These are phyloP conservation scores for Tricholauxania praeusta DNA, from an alignment of 2,888 invertebrate genomes.

Conservation along the genomic window DNA sequence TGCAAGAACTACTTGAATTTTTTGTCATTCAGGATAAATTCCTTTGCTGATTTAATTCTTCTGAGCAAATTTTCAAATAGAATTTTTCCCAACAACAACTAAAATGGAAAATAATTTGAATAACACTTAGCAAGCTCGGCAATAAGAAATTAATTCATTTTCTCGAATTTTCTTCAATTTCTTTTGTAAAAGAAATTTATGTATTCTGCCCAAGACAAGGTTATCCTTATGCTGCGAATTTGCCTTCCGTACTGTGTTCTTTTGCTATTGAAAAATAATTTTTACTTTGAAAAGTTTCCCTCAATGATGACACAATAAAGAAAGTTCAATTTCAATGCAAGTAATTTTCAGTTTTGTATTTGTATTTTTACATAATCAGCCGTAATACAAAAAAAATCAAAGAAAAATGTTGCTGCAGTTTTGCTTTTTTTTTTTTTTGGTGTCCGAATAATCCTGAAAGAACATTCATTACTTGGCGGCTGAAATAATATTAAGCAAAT, in stretches of 20 bases:
- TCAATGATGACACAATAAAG: background rate
- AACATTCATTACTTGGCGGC: background rate
- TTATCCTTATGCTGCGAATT: no score
- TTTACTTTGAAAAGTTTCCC: background rate
- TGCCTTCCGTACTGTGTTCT: background rate
- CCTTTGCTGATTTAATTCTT: background rate
- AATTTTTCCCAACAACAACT: conserved; percentile 4
- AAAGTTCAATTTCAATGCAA: conserved; percentile 13
- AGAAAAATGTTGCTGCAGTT: background rate
- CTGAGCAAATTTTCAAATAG: background rate
- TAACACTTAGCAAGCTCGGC: background rate
- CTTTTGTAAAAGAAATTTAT: no score
- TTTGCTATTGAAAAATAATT: background rate
- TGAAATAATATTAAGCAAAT: background rate
- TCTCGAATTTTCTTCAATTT: background rate
- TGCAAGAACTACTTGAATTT: no score
- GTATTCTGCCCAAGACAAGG: no score
- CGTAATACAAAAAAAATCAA: background rate
- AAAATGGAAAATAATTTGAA: background rate
- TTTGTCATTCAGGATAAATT: no score
- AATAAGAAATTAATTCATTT: conserved; percentile 3
- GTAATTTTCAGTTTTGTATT: conserved; percentile 6
- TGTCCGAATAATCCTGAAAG: background rate
- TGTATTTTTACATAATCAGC: background rate
- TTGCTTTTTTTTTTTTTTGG: background rate